A percentile compares a stretch with the other conserved stretches of the same genome.
Evolutionary conservation across 2,888 invertebrate genomes (phyloP).

Genomic region (Synanthedon formicaeformis): DNA sequence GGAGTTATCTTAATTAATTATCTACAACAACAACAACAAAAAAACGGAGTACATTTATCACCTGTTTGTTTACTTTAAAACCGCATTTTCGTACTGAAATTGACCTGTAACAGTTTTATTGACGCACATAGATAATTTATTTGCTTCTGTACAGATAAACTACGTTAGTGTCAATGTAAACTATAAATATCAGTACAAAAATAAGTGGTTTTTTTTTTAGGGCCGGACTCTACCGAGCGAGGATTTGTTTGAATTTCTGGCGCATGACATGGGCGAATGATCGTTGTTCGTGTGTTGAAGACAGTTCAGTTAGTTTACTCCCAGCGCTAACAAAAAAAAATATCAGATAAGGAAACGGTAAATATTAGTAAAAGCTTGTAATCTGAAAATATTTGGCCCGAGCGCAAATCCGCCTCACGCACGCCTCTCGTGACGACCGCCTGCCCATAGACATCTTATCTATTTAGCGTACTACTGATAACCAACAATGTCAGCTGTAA

Average conservation of each 20-base stretch:
- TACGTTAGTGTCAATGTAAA: constrained; percentile 20
- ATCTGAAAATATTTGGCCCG: constrained; percentile 17
- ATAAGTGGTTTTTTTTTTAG: constrained; percentile 5
- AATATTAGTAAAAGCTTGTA: constrained; percentile 18
- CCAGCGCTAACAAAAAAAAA: constrained; percentile 2
- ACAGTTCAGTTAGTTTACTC: no score
- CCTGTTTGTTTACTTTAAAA: neutral
- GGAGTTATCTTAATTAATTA: no score
- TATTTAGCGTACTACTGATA: constrained; percentile 48
- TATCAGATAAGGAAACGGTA: constrained; percentile 15
- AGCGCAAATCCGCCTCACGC: constrained; percentile 37
- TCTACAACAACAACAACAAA: neutral
- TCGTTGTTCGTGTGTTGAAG: no score
- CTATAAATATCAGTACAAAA: constrained; percentile 13
- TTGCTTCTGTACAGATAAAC: constrained; percentile 22
- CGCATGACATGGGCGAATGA: no score
- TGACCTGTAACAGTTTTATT: constrained; percentile 5
- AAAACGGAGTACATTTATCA: neutral
- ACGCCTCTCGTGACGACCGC: constrained; percentile 34
- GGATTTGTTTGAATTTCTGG: no score
- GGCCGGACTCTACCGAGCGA: constrained; percentile 2
- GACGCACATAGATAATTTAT: constrained; percentile 19
- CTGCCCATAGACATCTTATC: constrained; percentile 38
- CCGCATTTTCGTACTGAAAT: constrained; percentile 3
- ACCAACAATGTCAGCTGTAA: constrained; percentile 37